phyloP scores from a whole-genome alignment of 2,797 vertebrate genomes.

The Sternotherus odoratus region DNA sequence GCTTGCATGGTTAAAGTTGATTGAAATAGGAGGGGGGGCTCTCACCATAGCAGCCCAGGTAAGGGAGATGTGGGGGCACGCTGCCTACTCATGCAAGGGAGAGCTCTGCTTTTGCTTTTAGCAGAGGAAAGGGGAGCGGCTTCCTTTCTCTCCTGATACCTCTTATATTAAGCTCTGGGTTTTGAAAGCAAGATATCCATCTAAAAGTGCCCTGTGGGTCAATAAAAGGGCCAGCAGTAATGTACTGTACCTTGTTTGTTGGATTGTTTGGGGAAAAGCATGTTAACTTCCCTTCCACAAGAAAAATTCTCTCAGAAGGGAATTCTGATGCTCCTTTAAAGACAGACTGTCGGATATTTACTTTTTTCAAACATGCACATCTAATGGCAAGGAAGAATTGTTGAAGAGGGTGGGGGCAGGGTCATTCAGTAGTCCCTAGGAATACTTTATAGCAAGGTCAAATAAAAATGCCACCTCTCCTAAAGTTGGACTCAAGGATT shows the following conservation, averaged over 20 bases:
- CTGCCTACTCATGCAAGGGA: not conserved
- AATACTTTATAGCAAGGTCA: not conserved
- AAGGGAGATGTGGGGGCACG: rapidly evolving
- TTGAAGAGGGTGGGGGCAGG: not conserved
- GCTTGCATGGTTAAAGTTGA: rapidly evolving
- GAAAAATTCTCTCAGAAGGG: not conserved
- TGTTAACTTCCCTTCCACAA: not conserved
- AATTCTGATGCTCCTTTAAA: not conserved
- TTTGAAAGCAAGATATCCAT: not conserved
- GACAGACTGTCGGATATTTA: not conserved
- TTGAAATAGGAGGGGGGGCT: constrained; percentile 65
- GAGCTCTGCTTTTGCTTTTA: not conserved
- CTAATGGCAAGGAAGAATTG: not conserved
- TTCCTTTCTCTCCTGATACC: not conserved
- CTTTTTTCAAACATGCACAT: not conserved
- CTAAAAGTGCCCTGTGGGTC: not conserved
- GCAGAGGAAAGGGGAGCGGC: not conserved
- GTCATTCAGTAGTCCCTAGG: not conserved
- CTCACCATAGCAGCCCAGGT: not conserved
- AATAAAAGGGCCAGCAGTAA: not conserved
- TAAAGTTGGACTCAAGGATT: not conserved
- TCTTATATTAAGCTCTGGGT: not conserved
- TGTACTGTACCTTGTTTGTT: not conserved
- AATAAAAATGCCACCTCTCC: not conserved
- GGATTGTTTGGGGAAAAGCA: not conserved